Base-by-base conservation (phyloP, 1,140 invertebrate genomes). In the Drosophila virilis region DNA sequence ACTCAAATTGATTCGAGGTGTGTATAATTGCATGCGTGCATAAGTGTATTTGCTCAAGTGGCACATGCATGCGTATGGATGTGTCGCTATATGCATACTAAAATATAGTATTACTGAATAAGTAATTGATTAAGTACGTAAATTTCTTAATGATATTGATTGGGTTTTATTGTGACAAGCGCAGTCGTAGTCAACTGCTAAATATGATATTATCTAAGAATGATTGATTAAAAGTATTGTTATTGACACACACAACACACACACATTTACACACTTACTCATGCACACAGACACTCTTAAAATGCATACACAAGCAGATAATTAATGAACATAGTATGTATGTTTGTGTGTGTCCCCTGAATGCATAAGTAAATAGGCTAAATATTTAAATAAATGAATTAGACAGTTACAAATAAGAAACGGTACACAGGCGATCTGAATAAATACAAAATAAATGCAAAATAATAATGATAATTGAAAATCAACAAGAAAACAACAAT, bases 91-190 rank as follows among this genome's bases (percentile, higher is more conserved):
- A 37, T 13, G 45, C 28, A 40, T 55, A 22, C 15, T 17, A 33
- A 46, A 13, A 15, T 17, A 46, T 46, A 35, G n/a, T 32, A 35
- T 12, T 43, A 58, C 3, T 46, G n/a, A 35, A 46, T 59, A 45
- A 46, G 32, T 33, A 10, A 35, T 59, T 17, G n/a, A 13, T 32
- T 28, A 60, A 28, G 38, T 61, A 75, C 62, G 68, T 42, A 55
- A 65, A 59, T 66, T 73, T 67, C 46, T 32, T 60, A 59, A 74
- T 74, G 59, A 62, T 69, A 77, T 77, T 77, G 65, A 77, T 77
- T 74, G 75, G 72, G 69, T 77, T 77, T 77, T 77, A 77, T 58
- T 77, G 75, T 69, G 69, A 73, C 60, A 73, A 55, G 38, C 33
- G 69, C 74, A 60, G 69, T 60, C 48, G 54, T 38, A 42, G 51